Evolutionary conservation across 2,888 invertebrate species (phyloP).

Genomic region (Allophyes oxyacanthae): DNA sequence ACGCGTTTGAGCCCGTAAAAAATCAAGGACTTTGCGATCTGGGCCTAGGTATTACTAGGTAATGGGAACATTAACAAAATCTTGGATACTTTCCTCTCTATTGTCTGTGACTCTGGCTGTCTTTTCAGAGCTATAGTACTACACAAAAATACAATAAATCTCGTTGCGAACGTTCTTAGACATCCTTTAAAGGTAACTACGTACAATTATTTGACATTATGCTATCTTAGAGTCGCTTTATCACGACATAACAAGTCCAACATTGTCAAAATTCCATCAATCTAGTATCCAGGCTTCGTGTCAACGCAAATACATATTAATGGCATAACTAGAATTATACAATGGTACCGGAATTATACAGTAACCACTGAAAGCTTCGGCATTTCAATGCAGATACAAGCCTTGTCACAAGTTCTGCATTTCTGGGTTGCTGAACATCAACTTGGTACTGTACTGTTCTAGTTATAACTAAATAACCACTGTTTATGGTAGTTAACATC

Average conservation of each 20-base stretch:
- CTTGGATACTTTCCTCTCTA: slow-evolving; percentile 6
- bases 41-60: slow-evolving; percentile 9
- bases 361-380: slow-evolving; percentile 46
- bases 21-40: slow-evolving; percentile 18
- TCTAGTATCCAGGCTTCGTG: slow-evolving; percentile 24
- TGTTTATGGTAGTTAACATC: slow-evolving; percentile 39
- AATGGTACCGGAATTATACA: slow-evolving; percentile 35
- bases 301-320: slow-evolving; percentile 46
- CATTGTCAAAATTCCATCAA: slow-evolving; percentile 38
- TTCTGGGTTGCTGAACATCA: slow-evolving; percentile 28
- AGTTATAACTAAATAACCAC: slow-evolving; percentile 38
- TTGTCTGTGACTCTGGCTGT: not conserved
- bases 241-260: slow-evolving; percentile 14
- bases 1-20: slow-evolving; percentile 38
- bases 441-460: slow-evolving; percentile 17
- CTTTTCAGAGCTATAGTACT: not conserved
- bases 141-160: not conserved
- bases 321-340: slow-evolving; percentile 45
- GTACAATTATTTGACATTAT: slow-evolving; percentile 1
- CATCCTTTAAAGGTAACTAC: not conserved
- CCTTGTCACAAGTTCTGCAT: slow-evolving; percentile 46
- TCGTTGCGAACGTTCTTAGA: not conserved
- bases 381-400: slow-evolving; percentile 57
- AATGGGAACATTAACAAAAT: slow-evolving; percentile 25
- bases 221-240: slow-evolving; percentile 10